Conservation (phyloP, 2,797 vertebrate species). For the Notolepis coatsorum region DNA sequence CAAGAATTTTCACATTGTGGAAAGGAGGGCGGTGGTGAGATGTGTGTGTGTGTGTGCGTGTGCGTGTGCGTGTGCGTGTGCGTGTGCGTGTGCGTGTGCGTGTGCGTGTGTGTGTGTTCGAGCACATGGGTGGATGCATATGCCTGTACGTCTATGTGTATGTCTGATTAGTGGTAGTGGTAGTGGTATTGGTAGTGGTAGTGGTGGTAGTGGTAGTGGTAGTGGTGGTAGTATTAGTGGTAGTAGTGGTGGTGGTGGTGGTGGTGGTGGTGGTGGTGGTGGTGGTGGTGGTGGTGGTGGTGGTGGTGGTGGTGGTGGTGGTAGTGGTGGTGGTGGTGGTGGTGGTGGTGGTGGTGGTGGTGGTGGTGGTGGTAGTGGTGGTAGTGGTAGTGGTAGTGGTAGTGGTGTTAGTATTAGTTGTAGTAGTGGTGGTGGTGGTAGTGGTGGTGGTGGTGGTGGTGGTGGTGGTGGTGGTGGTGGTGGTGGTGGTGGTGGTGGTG, state of each 20-base stretch:
- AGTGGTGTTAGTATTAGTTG: too few species aligned
- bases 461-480: too few species aligned
- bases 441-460: too few species aligned
- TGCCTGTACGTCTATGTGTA: neutral
- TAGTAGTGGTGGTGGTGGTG: neutral
- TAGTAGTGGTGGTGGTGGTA: too few species aligned
- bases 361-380: too few species aligned
- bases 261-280: neutral
- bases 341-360: constrained; percentile 8
- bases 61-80: constrained; percentile 16
- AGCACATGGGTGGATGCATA: too few species aligned
- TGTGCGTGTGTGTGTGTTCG: constrained; percentile 21
- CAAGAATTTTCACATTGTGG: constrained; percentile 76
- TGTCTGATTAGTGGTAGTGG: neutral
- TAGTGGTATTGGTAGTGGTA: neutral
- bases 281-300: constrained; percentile 8
- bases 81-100: constrained; percentile 9
- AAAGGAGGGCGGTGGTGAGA: constrained; percentile 8
- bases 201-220: neutral
- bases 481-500: too few species aligned
- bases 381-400: too few species aligned
- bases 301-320: neutral
- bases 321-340: neutral
- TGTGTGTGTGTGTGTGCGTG: constrained; percentile 29
- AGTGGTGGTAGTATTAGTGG: neutral